A percentile compares a stretch with the other conserved stretches of the same genome.
These are phyloP conservation scores for Aurelia sp. DNA, from an alignment of 30 jellyfish, hydroid and myxozoan species.

Conservation along the genomic window DNA sequence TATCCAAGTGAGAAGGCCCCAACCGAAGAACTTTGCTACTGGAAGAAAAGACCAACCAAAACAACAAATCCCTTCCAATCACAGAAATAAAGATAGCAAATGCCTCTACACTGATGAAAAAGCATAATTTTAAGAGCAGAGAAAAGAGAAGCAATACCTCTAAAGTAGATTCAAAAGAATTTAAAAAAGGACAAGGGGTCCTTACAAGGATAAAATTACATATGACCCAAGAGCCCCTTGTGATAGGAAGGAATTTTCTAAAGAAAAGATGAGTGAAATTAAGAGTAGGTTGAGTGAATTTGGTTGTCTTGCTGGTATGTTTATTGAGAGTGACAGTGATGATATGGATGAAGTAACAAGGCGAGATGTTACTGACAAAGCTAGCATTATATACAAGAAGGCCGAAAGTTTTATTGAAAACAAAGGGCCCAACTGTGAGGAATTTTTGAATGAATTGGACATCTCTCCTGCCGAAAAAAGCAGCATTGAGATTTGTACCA, in stretches of 20 bases:
- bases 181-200: slow-evolving; percentile 12
- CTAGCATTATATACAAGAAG: too few species aligned
- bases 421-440: too few species aligned
- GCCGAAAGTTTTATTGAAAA: too few species aligned
- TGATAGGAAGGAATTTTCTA: background rate
- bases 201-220: background rate
- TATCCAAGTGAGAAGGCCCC: slow-evolving; percentile 12
- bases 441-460: too few species aligned
- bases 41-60: slow-evolving; percentile 15
- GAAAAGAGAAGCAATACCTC: slow-evolving; percentile 1
- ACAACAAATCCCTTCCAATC: slow-evolving; percentile 1
- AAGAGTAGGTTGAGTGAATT: background rate
- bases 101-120: background rate
- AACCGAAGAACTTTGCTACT: slow-evolving; percentile 35
- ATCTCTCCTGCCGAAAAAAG: too few species aligned
- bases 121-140: background rate
- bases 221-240: background rate
- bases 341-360: too few species aligned
- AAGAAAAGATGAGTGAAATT: background rate
- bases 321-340: slow-evolving; percentile 14
- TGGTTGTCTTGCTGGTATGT: slow-evolving; percentile 11
- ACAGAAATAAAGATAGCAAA: slow-evolving; percentile 2
- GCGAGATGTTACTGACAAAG: too few species aligned
- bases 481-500: too few species aligned
- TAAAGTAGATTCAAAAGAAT: background rate